These are phyloP conservation scores for Chromoteleia sp. DNA, from an alignment of 2,888 invertebrate species.

Conservation along the genomic window DNA sequence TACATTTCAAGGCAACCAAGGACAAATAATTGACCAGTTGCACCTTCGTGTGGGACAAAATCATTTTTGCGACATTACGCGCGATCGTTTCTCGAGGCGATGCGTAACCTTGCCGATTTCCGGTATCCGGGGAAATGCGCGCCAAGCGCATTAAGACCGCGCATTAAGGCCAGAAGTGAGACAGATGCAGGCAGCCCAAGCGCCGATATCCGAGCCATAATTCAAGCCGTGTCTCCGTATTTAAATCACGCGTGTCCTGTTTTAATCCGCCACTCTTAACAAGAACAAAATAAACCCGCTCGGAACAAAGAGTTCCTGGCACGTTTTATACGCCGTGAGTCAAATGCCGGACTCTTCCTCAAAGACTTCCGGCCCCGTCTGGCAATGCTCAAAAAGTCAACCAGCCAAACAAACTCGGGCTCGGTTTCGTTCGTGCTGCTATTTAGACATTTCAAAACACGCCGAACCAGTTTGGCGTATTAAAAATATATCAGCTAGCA, in stretches of 20 bases:
- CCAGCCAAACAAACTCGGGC: constrained; percentile 9
- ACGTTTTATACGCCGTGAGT: neutral
- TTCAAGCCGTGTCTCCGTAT: constrained; percentile 3
- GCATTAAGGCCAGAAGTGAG: constrained; percentile 31
- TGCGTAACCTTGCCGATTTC: constrained; percentile 56
- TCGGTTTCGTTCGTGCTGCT: neutral
- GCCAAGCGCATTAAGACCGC: constrained; percentile 8
- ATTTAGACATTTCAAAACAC: constrained; percentile 18
- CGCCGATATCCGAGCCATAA: constrained; percentile 12
- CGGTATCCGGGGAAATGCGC: constrained; percentile 51
- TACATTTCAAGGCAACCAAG: no score
- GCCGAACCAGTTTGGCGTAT: constrained; percentile 34
- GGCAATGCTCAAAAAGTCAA: constrained; percentile 25
- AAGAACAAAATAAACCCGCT: neutral
- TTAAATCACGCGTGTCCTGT: neutral
- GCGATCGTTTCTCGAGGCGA: constrained; percentile 33
- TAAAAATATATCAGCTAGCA: constrained; percentile 21
- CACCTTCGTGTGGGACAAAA: no score
- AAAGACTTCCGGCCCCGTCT: constrained; percentile 34
- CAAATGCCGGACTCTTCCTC: neutral
- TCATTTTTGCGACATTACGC: no score
- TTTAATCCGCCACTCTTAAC: neutral
- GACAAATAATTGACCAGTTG: no score
- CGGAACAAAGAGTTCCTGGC: constrained; percentile 7
- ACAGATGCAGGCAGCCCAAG: constrained; percentile 21